Conservation (phyloP, 2,113 vertebrate species). For the Mormoops blainvillei region DNA sequence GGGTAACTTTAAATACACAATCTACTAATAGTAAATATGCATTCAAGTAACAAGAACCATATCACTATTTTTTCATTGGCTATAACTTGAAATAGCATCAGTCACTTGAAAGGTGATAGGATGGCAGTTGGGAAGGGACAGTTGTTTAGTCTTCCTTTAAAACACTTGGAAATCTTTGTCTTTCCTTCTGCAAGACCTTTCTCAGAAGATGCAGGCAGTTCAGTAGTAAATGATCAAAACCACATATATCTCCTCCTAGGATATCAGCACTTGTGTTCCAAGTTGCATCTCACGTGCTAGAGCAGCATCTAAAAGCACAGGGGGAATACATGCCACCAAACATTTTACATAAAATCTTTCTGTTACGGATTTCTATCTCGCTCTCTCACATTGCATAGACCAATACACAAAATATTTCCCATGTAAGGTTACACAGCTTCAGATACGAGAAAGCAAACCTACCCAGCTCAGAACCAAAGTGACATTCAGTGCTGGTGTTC, state of each 20-base stretch:
- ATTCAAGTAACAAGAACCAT: conserved; percentile 27
- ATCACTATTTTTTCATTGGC: conserved; percentile 13
- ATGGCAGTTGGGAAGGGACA: not conserved
- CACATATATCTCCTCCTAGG: not conserved
- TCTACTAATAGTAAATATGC: conserved; percentile 47
- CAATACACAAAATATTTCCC: not conserved
- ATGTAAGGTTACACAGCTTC: not conserved
- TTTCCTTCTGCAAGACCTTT: not conserved
- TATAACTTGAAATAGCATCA: conserved; percentile 35
- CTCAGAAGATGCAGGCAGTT: conserved; percentile 31
- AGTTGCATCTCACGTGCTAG: not conserved
- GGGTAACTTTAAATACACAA: conserved; percentile 45
- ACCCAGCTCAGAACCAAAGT: conserved; percentile 28
- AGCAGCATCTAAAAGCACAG: conserved; percentile 52
- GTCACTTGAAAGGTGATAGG: not conserved
- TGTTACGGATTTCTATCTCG: not conserved
- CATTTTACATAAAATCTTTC: not conserved
- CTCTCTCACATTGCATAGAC: not conserved
- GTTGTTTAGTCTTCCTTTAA: conserved; percentile 8
- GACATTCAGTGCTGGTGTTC: conserved; percentile 67
- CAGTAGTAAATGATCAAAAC: not conserved
- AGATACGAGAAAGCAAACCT: conserved; percentile 25
- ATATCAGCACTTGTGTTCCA: not conserved
- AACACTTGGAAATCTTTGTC: not conserved
- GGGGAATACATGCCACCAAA: not conserved